Conservation (phyloP, 1,140 invertebrate species). For the Pseudomyrmex pallidus region DNA sequence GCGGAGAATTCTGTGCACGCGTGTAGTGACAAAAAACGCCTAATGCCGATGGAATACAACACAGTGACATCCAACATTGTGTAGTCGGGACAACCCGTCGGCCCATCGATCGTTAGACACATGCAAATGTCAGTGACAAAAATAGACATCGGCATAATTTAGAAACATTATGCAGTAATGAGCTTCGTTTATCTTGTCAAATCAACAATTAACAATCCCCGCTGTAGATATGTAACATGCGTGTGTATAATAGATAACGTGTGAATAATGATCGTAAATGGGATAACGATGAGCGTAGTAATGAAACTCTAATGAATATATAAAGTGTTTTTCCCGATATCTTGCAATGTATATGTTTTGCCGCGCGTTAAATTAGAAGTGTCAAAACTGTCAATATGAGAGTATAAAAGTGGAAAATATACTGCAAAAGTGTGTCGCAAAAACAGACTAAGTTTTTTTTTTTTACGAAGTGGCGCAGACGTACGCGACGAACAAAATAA, state of each 20-base stretch:
- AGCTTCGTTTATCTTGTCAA: constrained; percentile 33
- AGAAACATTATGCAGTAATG: constrained; percentile 49
- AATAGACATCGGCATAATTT: constrained; percentile 53
- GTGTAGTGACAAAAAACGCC: too few relatives aligned
- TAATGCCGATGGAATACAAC: neutral
- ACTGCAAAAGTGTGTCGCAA: too few relatives aligned
- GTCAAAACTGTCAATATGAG: too few relatives aligned
- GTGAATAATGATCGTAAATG: constrained; percentile 2
- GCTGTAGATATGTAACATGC: constrained; percentile 1
- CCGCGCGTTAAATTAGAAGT: too few relatives aligned
- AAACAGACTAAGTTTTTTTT: too few relatives aligned
- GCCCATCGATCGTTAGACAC: constrained; percentile 35
- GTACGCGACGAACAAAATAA: too few relatives aligned
- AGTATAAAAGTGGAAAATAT: too few relatives aligned
- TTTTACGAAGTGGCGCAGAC: too few relatives aligned
- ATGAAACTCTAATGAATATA: neutral
- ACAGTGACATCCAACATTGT: constrained; percentile 44
- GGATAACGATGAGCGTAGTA: neutral
- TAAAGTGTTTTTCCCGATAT: neutral
- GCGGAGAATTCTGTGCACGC: too few relatives aligned
- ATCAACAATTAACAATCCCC: constrained; percentile 58
- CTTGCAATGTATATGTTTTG: too few relatives aligned
- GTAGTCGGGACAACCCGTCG: neutral
- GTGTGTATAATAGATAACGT: constrained; percentile 1
- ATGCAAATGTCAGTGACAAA: constrained; percentile 67